These are phyloP conservation scores for Coremacera marginata DNA, from an alignment of 2,888 invertebrate genomes.

Conservation along the genomic window DNA sequence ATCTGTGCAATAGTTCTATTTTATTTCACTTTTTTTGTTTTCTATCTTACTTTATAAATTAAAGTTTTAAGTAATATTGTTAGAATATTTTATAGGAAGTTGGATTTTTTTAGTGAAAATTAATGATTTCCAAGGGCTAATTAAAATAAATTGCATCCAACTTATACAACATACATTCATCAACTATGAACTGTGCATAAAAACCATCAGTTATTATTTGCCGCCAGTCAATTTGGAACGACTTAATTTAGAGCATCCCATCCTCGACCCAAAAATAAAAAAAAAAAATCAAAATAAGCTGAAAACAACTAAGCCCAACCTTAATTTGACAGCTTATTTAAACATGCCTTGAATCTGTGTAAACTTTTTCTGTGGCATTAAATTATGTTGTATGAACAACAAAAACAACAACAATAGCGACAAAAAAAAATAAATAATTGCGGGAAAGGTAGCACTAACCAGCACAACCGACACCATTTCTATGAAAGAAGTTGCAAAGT, in stretches of 20 bases:
- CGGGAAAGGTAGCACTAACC: no score
- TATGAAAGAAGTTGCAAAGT: no score
- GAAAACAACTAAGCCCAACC: background rate
- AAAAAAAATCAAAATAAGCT: background rate
- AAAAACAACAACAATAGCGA: background rate
- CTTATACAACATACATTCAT: background rate
- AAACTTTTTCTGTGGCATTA: background rate
- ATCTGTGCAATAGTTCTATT: no score
- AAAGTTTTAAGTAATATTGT: background rate
- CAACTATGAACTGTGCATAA: background rate
- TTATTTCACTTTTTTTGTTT: background rate
- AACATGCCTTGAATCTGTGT: background rate
- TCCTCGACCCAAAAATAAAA: background rate
- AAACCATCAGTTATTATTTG: background rate
- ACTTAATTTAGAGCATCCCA: background rate
- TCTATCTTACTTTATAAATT: background rate
- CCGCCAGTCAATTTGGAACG: background rate
- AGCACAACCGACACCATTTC: no score
- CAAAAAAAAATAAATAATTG: background rate
- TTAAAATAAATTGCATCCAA: background rate
- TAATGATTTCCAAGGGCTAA: background rate
- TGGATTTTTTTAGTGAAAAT: no score
- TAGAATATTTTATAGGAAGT: no score
- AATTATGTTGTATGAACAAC: background rate
- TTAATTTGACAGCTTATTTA: background rate